Base-by-base conservation (phyloP, 2,113 vertebrate species). In the Scatophagus argus region DNA sequence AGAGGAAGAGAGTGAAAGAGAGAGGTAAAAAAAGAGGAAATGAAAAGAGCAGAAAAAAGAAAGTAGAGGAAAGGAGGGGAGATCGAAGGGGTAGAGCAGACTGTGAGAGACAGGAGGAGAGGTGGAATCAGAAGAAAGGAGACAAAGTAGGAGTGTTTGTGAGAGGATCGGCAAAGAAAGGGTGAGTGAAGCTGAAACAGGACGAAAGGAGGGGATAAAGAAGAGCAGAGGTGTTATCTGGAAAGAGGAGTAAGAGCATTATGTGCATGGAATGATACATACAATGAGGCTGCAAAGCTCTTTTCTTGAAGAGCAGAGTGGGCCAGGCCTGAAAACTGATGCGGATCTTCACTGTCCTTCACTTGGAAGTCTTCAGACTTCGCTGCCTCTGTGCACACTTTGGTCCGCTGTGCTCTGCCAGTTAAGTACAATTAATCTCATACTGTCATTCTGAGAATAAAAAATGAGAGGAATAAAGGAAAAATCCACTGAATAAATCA, bases 351-450 rank as follows among this genome's bases (percentile, higher is more conserved):
- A 63, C 72, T 80, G 67, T 80, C 43, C 62, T 54, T 64, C 41
- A 14, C 23, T 64, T 72, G 82, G 31, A 71, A 43, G 6, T 71
- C 62, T 54, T 79, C 41, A 72, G 8, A 82, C 76, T 47, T 60
- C 29, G 29, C 31, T 27, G 43, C 49, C 49, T 82, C 67, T 43
- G 31, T 71, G 43, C 63, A 32, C 56, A 36, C 36, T 47, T 59
- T 21, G 41, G 19, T 56, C 59, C 46, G 3, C 21, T 46, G 34
- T 39, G 21, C 49, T 63, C 51, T 54, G 52, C 77, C 76, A 89
- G 86, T 92, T 90, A 89, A 74, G 76, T 74, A 47, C 78, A 90
- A 90, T 92, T 85, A 92, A 86, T 81, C 62, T 86, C 79, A 81
- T 39, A 46, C 79, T 79, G 74, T 82, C 79, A 74, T 51, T 81